Percentiles rank a stretch among this genome's conserved stretches.
phyloP scores from a whole-genome alignment of 2,797 vertebrate genomes.

The Myotis daubentonii region DNA sequence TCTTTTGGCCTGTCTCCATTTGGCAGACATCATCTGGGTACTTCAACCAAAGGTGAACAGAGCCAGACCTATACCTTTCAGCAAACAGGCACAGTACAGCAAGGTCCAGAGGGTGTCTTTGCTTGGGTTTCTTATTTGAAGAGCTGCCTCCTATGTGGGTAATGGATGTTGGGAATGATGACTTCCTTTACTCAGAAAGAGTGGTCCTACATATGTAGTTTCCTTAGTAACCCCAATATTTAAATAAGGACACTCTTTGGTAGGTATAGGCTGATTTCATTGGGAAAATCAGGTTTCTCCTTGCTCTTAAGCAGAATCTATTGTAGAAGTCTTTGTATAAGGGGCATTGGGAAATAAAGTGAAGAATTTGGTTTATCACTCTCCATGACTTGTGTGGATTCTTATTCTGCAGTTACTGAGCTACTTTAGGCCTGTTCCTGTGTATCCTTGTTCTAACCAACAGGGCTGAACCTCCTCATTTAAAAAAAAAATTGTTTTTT shows the following conservation, averaged over 20 bases:
- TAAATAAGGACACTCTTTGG: constrained; percentile 6
- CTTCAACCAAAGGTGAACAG: constrained; percentile 35
- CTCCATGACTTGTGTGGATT: neutral
- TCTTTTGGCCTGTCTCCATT: constrained; percentile 59
- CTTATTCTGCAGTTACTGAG: constrained; percentile 2
- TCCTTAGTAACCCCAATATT: constrained; percentile 8
- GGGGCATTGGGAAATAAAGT: neutral
- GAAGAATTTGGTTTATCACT: constrained; percentile 22
- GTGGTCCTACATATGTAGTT: neutral
- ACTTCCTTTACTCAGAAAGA: constrained; percentile 5
- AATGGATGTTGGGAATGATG: neutral
- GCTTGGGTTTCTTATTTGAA: constrained; percentile 32
- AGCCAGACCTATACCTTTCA: constrained; percentile 36
- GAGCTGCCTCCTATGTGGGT: constrained; percentile 3
- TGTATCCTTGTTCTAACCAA: constrained; percentile 41
- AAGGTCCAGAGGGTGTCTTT: neutral
- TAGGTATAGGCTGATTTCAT: constrained; percentile 9
- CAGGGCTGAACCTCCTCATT: constrained; percentile 28
- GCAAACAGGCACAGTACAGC: neutral
- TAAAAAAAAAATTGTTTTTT: too few relatives aligned
- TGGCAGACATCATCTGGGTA: constrained; percentile 29
- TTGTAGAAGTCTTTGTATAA: constrained; percentile 32
- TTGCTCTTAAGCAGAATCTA: constrained; percentile 2
- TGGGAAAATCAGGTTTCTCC: constrained; percentile 9
- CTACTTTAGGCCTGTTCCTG: neutral